Conservation (phyloP, 2,797 vertebrate species). For the Pseudomugil tenellus region DNA sequence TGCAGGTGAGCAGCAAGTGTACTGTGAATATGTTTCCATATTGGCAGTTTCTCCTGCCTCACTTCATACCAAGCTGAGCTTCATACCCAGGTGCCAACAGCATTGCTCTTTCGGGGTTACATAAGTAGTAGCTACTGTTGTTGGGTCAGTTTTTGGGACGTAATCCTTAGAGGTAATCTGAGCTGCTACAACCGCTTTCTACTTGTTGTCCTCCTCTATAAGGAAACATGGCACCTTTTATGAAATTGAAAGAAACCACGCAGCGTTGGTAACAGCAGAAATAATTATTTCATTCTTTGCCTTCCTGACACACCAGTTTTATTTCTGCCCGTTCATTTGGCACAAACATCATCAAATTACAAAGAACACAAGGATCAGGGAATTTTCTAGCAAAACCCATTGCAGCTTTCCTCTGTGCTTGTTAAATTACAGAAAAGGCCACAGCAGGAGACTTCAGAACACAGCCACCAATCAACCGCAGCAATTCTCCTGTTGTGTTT, state of each 20-base stretch:
- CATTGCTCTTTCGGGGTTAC: constrained; percentile 68
- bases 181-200: constrained; percentile 66
- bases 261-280: constrained; percentile 34
- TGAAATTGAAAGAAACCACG: constrained; percentile 60
- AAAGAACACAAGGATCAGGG: constrained; percentile 66
- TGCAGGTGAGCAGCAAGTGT: constrained; percentile 58
- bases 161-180: constrained; percentile 62
- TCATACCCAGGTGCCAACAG: constrained; percentile 54
- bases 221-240: constrained; percentile 58
- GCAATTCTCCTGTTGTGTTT: constrained; percentile 78
- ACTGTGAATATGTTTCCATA: constrained; percentile 49
- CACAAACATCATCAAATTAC: constrained; percentile 51
- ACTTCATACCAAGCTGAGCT: constrained; percentile 48
- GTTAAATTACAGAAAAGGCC: constrained; percentile 81
- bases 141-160: constrained; percentile 66
- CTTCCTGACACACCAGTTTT: constrained; percentile 60
- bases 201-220: constrained; percentile 36
- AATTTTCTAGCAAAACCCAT: constrained; percentile 69
- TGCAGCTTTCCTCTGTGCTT: constrained; percentile 70
- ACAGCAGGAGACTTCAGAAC: constrained; percentile 69
- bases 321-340: constrained; percentile 64
- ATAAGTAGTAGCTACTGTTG: constrained; percentile 64
- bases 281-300: constrained; percentile 42
- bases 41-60: constrained; percentile 48
- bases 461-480: constrained; percentile 65